Conservation (phyloP, 2,113 vertebrate species). For the Odocoileus hemionus region DNA sequence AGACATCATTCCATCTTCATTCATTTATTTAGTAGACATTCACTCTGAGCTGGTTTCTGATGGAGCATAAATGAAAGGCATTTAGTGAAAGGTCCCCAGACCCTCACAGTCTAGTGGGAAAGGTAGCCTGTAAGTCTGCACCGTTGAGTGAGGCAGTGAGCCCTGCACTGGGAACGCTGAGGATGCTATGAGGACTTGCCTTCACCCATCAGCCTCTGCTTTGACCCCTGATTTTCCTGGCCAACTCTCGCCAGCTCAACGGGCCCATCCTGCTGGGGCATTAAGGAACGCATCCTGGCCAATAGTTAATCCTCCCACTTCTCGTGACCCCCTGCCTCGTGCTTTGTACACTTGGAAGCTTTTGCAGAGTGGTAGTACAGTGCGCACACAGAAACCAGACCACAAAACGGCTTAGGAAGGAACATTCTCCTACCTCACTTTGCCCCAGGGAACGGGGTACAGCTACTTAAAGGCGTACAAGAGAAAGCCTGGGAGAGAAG, state of each 20-base stretch:
- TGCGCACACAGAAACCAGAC: not conserved
- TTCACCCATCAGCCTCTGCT: not conserved
- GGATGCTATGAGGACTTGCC: not conserved
- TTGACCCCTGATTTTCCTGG: not conserved
- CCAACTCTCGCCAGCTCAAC: not conserved
- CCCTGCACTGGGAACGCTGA: rapidly evolving
- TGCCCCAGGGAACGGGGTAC: not conserved
- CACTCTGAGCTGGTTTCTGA: not conserved
- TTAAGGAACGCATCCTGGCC: not conserved
- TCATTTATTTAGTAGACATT: not conserved
- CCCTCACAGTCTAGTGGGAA: not conserved
- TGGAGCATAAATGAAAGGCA: not conserved
- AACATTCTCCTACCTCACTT: not conserved
- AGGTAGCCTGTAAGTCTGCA: not conserved
- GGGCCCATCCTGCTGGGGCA: not conserved
- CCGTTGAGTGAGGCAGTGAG: rapidly evolving
- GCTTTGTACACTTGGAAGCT: not conserved
- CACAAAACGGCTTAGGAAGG: not conserved
- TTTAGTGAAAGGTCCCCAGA: not conserved
- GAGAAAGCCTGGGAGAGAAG: not conserved
- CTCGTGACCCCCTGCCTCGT: not conserved
- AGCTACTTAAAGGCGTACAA: not conserved
- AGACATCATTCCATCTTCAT: not conserved
- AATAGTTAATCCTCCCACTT: not conserved
- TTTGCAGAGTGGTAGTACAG: not conserved